Conservation (phyloP, 2,888 invertebrate genomes). For the Drosophila eohydei region DNA sequence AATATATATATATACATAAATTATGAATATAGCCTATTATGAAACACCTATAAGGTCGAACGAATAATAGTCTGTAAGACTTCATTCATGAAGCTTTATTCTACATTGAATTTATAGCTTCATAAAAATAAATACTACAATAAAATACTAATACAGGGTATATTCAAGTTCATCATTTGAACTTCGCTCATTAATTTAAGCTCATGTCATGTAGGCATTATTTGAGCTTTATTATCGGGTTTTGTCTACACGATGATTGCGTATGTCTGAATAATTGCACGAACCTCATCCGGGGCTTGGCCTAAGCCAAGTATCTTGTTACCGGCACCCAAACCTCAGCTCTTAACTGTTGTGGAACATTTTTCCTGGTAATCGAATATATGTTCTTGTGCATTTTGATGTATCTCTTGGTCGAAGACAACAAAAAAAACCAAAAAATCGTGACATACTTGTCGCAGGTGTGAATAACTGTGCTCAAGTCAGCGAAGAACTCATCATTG, state of each 20-base stretch:
- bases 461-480: conserved; percentile 42
- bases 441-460: conserved; percentile 58
- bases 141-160: conserved; percentile 17
- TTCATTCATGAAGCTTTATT: too few relatives aligned
- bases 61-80: too few relatives aligned
- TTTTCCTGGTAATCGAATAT: conserved; percentile 20
- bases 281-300: conserved; percentile 39
- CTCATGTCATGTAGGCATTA: conserved; percentile 26
- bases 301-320: conserved; percentile 15
- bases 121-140: neutral
- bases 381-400: conserved; percentile 35
- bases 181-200: neutral
- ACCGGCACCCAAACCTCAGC: neutral
- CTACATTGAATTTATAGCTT: too few relatives aligned
- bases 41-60: too few relatives aligned
- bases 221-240: conserved; percentile 17
- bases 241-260: conserved; percentile 28
- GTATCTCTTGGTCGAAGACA: neutral
- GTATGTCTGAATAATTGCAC: conserved; percentile 11
- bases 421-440: conserved; percentile 17
- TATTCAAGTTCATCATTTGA: neutral
- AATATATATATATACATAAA: neutral
- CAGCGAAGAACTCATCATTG: conserved; percentile 23
- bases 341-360: neutral
- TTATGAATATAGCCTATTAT: conserved; percentile 1